A percentile compares a stretch with the other conserved stretches of the same genome.
Evolutionary conservation across 2,797 vertebrate species (phyloP).

Genomic region (Paratrypauchen microcephalus): DNA sequence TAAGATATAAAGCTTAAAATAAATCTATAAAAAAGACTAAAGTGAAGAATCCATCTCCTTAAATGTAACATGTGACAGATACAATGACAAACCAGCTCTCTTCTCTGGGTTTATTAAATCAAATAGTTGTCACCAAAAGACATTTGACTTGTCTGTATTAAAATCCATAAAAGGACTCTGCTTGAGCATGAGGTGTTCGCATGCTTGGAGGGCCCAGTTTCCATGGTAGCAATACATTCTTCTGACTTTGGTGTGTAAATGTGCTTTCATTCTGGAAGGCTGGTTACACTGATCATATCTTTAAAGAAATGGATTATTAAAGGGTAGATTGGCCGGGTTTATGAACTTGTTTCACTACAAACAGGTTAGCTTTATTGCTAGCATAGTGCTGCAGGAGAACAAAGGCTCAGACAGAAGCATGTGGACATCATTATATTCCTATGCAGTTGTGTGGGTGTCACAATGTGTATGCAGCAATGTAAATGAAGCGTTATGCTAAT

Average conservation of each 20-base stretch:
- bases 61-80: too few species aligned
- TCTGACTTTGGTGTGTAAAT: conserved; percentile 1
- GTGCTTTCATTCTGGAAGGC: conserved; percentile 4
- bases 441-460: conserved; percentile 1
- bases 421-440: background rate
- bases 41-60: too few species aligned
- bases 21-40: too few species aligned
- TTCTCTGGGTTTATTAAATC: too few species aligned
- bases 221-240: conserved; percentile 6
- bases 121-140: too few species aligned
- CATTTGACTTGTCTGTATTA: background rate
- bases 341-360: background rate
- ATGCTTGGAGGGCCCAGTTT: background rate
- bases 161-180: background rate
- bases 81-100: too few species aligned
- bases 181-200: background rate
- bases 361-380: background rate
- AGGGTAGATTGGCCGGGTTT: background rate
- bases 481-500: conserved; percentile 73
- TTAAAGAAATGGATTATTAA: background rate
- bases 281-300: background rate
- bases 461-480: conserved; percentile 44
- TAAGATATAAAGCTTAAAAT: too few species aligned
- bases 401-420: background rate
- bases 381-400: background rate